Base-by-base conservation (phyloP, 2,797 vertebrate species). In the Arctocebus calabarensis region DNA sequence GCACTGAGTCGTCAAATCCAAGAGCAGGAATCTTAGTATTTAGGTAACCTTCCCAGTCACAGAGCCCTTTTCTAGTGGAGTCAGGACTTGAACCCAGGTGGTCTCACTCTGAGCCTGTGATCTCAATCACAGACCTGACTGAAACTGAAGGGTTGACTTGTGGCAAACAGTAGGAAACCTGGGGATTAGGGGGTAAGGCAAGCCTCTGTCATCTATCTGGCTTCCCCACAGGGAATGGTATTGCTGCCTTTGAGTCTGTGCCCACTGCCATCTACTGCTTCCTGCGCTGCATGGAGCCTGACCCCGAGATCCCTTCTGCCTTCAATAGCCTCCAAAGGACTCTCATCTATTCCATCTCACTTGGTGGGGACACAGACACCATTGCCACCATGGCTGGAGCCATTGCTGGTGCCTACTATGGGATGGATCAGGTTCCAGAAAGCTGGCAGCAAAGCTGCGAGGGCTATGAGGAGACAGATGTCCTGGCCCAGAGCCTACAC, bases 361-460 rank as follows among this genome's bases (percentile, higher is more conserved):
- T 99, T 94, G 99, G 99, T 8, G 99, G 99, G 40, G 99, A 99
- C 98, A 99, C 99, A 1, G 99, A 99, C 98, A 99, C 99, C 97
- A 99, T 99, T 61, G 99, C 99, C 84, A 99, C 99, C 98, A 99
- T 99, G 99, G 99, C 99, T 0, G 99, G 99, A 86, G 99, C 99
- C 96, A 99, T 99, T 20, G 99, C 99, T 0, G 99, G 99, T 2
- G 99, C 99, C 84, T 99, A 99, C 92, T 99, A 99, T 0, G 99
- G 99, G 75, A 98, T 99, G 11, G 99, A 99, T 55, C 98, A 99
- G 88, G 97, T 99, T 68, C 99, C 99, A 22, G 98, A 97, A 7
- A 98, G 98, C 40, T 99, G 99, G 99, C 99, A 99, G 94, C 98
- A 98, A 79, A 99, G 99, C 98, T 99, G 99, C 10, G 99, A 99